phyloP scores from a whole-genome alignment of 2,797 vertebrate species.

The Lacerta agilis region DNA sequence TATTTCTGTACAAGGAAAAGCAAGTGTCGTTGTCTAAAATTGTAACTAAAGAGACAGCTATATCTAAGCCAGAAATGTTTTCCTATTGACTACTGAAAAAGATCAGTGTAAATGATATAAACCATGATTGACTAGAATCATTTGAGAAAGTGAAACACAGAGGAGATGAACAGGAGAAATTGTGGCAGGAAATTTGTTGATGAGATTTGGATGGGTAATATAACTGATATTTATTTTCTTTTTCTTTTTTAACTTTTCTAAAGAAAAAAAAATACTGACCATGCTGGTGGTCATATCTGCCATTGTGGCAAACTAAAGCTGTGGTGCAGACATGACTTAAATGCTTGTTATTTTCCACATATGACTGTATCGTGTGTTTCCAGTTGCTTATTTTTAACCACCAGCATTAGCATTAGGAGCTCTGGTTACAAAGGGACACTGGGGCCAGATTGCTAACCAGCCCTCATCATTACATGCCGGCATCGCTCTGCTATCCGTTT shows the following conservation, averaged over 20 bases:
- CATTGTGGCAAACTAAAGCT: not conserved
- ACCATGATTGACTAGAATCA: not conserved
- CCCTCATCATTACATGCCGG: too few relatives aligned
- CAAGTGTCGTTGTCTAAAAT: too few relatives aligned
- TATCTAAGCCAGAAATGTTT: not conserved
- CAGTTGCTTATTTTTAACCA: too few relatives aligned
- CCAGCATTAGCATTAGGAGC: too few relatives aligned
- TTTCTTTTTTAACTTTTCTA: too few relatives aligned
- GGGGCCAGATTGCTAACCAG: not conserved
- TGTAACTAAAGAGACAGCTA: not conserved
- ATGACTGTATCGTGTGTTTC: not conserved
- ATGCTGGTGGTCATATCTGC: not conserved
- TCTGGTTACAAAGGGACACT: not conserved
- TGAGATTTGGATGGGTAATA: too few relatives aligned
- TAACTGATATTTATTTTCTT: too few relatives aligned
- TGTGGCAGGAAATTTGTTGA: not conserved
- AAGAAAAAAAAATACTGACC: too few relatives aligned
- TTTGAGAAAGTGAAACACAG: not conserved
- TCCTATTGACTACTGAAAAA: not conserved
- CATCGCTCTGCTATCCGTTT: too few relatives aligned
- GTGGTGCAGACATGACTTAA: not conserved
- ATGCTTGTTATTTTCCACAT: not conserved
- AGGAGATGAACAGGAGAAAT: not conserved
- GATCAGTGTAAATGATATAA: not conserved
- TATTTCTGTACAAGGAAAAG: not conserved